These are phyloP conservation scores for Sphaerodactylus townsendi DNA, from an alignment of 2,113 vertebrate species.

Conservation along the genomic window DNA sequence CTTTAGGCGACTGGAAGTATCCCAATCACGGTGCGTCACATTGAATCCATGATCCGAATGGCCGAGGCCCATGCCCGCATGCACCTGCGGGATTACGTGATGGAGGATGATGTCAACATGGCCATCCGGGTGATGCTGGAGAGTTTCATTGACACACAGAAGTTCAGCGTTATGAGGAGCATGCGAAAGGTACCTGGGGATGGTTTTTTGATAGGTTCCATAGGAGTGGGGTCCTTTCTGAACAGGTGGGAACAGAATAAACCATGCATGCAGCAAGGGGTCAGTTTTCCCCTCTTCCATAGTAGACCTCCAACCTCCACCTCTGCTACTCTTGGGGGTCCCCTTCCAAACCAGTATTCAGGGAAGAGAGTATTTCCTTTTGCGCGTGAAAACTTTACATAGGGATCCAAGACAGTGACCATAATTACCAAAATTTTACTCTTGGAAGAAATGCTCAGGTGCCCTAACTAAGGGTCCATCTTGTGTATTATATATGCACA, in stretches of 20 bases:
- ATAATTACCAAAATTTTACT: background rate
- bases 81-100: conserved; percentile 93
- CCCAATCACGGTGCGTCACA: conserved; percentile 96
- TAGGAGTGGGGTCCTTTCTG: background rate
- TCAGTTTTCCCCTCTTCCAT: too few species aligned
- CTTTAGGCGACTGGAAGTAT: conserved; percentile 93
- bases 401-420: background rate
- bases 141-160: conserved; percentile 98
- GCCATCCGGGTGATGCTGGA: conserved; percentile 98
- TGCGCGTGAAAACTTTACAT: too few species aligned
- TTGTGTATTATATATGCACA: too few species aligned
- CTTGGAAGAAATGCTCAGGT: too few species aligned
- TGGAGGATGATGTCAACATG: conserved; percentile 98
- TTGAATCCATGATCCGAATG: conserved; percentile 99
- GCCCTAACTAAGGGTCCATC: too few species aligned
- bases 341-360: too few species aligned
- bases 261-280: too few species aligned
- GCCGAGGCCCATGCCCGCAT: conserved; percentile 95
- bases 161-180: conserved; percentile 96
- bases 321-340: too few species aligned
- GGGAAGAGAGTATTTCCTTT: too few species aligned
- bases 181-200: conserved; percentile 88
- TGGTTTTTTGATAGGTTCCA: too few species aligned
- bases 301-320: too few species aligned
- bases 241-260: background rate